Evolutionary conservation across 2,888 invertebrate species (phyloP).

Genomic region (Uloborus plumipes): DNA sequence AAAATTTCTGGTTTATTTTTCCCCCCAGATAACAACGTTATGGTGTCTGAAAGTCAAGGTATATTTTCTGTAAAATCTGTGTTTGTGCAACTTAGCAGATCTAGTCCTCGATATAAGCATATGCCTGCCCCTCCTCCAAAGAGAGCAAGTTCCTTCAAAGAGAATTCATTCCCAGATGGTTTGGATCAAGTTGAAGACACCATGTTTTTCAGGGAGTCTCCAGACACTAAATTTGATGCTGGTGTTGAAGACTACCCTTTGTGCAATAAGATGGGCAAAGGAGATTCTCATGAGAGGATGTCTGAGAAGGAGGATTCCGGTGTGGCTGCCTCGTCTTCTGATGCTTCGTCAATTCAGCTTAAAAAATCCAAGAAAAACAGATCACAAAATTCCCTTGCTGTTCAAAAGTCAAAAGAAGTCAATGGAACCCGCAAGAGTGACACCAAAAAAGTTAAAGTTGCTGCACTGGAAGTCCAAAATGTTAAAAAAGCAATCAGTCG

Average conservation of each 20-base stretch:
- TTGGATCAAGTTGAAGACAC: conserved; percentile 44
- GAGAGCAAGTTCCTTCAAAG: conserved; percentile 89
- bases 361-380: conserved; percentile 57
- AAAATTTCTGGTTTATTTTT: not conserved
- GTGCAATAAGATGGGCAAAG: conserved; percentile 39
- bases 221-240: conserved; percentile 46
- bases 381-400: conserved; percentile 33
- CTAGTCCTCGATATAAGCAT: conserved; percentile 76
- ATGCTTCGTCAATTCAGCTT: conserved; percentile 49
- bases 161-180: conserved; percentile 78
- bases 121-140: conserved; percentile 97
- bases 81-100: conserved; percentile 60
- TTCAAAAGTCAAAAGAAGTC: conserved; percentile 45
- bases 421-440: conserved; percentile 47
- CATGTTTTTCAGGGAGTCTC: conserved; percentile 37
- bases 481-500: conserved; percentile 90
- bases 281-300: conserved; percentile 41
- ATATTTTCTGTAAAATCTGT: conserved; percentile 59
- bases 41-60: conserved; percentile 50
- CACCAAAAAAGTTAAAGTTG: conserved; percentile 79
- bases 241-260: conserved; percentile 36
- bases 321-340: conserved; percentile 50
- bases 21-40: conserved; percentile 50
- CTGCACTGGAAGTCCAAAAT: conserved; percentile 94
- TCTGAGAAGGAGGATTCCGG: conserved; percentile 56